Evolutionary conservation across 1,140 invertebrate genomes (phyloP).

Genomic region (Drosophila rhopaloa): DNA sequence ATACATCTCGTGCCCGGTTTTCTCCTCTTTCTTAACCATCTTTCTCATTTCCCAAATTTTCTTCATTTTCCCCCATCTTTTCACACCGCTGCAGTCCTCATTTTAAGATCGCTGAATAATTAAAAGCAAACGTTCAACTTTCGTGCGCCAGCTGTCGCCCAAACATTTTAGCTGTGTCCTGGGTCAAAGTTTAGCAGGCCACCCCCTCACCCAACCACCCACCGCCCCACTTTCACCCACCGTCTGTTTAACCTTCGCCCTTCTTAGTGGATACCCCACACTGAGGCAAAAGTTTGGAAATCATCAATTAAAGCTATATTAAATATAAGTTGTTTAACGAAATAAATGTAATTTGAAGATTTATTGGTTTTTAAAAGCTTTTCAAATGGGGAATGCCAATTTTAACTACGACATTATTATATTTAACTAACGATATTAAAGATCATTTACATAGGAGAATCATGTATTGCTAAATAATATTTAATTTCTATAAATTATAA

Average conservation of each 20-base stretch:
- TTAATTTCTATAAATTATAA: too few species aligned
- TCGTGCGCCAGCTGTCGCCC: constrained; percentile 69
- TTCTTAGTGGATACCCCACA: constrained; percentile 23
- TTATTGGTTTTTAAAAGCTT: too few species aligned
- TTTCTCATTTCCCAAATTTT: constrained; percentile 6
- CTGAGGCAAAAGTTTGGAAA: constrained; percentile 6
- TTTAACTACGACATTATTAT: too few species aligned
- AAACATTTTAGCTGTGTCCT: constrained; percentile 74
- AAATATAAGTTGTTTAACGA: too few species aligned
- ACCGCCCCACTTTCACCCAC: background rate
- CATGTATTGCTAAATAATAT: too few species aligned
- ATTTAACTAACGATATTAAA: too few species aligned
- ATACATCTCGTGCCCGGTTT: constrained; percentile 21
- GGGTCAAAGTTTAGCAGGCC: constrained; percentile 76
- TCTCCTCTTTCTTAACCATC: background rate
- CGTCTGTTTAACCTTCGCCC: constrained; percentile 32
- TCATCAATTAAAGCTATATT: too few species aligned
- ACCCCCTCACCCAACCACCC: constrained; percentile 5
- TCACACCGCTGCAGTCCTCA: constrained; percentile 6
- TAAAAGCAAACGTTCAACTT: constrained; percentile 71
- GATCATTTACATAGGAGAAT: too few species aligned
- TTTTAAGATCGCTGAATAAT: constrained; percentile 74
- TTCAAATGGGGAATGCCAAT: too few species aligned
- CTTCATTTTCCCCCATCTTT: background rate
- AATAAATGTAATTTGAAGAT: too few species aligned